phyloP scores from a whole-genome alignment of 2,113 vertebrate species.

The Pluvianellus socialis region DNA sequence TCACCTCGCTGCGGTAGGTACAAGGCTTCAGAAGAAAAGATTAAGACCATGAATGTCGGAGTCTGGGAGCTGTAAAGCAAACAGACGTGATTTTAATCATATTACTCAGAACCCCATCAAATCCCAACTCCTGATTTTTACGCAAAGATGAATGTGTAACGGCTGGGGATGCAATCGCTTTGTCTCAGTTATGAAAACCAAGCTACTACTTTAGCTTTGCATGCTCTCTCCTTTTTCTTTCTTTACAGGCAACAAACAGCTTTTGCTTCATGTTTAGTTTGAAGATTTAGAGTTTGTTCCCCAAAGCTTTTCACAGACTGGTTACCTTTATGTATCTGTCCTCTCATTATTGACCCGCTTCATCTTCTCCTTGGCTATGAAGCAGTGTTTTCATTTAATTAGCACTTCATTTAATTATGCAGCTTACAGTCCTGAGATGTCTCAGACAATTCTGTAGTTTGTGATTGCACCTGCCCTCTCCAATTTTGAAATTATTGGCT shows the following conservation, averaged over 20 bases:
- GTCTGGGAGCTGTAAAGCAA: background rate
- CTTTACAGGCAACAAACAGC: background rate
- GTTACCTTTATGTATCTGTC: background rate
- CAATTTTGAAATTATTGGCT: background rate
- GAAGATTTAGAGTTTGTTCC: background rate
- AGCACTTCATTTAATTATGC: background rate
- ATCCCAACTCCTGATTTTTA: background rate
- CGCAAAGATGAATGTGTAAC: rapidly evolving
- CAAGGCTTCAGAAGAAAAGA: background rate
- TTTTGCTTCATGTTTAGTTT: background rate
- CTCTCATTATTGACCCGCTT: background rate
- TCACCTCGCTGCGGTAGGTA: background rate
- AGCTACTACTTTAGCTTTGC: background rate
- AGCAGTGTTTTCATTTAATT: background rate
- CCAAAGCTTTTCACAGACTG: background rate
- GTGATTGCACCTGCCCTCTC: background rate
- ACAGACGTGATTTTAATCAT: background rate
- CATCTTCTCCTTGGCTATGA: background rate
- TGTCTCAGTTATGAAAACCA: background rate
- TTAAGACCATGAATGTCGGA: background rate
- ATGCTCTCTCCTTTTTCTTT: background rate
- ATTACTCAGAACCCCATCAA: background rate
- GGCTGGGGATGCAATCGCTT: background rate
- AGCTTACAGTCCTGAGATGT: background rate
- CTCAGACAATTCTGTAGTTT: background rate